These are phyloP conservation scores for Herminia tarsipennalis DNA, from an alignment of 2,888 invertebrate genomes.

Conservation along the genomic window DNA sequence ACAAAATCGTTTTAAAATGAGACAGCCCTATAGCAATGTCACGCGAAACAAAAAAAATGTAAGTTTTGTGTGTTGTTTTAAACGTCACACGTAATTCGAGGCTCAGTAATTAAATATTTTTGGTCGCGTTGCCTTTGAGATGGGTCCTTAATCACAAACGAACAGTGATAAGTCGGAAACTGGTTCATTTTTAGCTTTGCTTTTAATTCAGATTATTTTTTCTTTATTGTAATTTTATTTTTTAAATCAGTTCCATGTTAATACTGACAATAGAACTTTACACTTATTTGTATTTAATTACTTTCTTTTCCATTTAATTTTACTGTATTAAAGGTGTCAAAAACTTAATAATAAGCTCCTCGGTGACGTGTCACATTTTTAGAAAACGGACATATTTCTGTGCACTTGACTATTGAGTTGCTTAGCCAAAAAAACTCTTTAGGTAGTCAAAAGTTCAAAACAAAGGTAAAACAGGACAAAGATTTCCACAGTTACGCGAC, in stretches of 20 bases:
- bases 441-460: too few relatives aligned
- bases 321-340: too few relatives aligned
- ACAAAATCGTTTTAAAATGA: background rate
- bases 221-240: conserved; percentile 29
- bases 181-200: conserved; percentile 18
- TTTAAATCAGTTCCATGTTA: background rate
- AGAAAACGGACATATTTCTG: too few relatives aligned
- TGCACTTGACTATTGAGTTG: too few relatives aligned
- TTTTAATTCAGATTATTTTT: conserved; percentile 34
- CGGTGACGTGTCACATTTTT: too few relatives aligned
- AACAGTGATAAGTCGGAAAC: conserved; percentile 36
- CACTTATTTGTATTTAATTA: too few relatives aligned
- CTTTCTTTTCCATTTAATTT: too few relatives aligned
- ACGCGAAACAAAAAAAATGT: conserved; percentile 51
- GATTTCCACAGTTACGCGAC: too few relatives aligned
- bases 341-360: too few relatives aligned
- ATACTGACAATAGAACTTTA: background rate
- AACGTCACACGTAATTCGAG: conserved; percentile 22
- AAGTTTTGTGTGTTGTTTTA: conserved; percentile 47
- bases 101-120: conserved; percentile 45
- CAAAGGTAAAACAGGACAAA: too few relatives aligned
- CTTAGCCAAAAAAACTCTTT: too few relatives aligned
- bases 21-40: conserved; percentile 40
- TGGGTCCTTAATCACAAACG: conserved; percentile 41
- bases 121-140: conserved; percentile 31